A percentile compares a stretch with the other conserved stretches of the same genome.
Evolutionary conservation across 2,888 invertebrate species (phyloP).

Genomic region (Drosophila mercatorum): DNA sequence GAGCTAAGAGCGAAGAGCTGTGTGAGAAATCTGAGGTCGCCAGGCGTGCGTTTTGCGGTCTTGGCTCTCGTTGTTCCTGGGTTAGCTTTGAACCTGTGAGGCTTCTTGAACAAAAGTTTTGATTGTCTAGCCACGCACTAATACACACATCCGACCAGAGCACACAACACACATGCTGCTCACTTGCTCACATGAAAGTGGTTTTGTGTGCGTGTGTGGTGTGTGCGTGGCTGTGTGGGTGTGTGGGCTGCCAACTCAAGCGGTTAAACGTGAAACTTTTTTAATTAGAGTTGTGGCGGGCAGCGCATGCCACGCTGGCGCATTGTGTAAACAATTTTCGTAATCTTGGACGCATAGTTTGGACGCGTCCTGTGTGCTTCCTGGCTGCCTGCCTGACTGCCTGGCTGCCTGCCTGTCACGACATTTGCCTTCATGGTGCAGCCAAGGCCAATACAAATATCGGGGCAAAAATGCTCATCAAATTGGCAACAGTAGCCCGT

Average conservation of each 20-base stretch:
- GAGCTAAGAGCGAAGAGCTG: conserved; percentile 3
- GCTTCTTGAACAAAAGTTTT: conserved; percentile 61
- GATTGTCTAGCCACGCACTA: conserved; percentile 70
- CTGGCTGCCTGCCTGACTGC: conserved; percentile 13
- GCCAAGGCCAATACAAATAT: conserved; percentile 50
- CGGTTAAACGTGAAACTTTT: conserved; percentile 79
- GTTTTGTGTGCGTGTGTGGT: conserved; percentile 19
- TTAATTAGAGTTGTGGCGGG: conserved; percentile 77
- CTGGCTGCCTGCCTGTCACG: conserved; percentile 25
- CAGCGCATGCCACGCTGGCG: conserved; percentile 52
- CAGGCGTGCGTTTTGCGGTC: conserved; percentile 40
- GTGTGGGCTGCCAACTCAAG: conserved; percentile 61
- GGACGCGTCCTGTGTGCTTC: conserved; percentile 8
- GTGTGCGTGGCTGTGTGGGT: conserved; percentile 23
- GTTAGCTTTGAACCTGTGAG: conserved; percentile 65
- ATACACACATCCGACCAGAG: conserved; percentile 42
- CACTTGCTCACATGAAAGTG: conserved; percentile 10
- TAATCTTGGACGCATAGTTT: conserved; percentile 70
- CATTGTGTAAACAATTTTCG: conserved; percentile 70
- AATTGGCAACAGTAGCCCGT: conserved; percentile 57
- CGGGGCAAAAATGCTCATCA: conserved; percentile 55
- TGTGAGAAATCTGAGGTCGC: conserved; percentile 34
- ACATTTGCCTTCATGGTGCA: conserved; percentile 50
- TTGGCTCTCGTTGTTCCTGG: conserved; percentile 34
- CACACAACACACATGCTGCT: conserved; percentile 38